Base-by-base conservation (phyloP, 2,888 invertebrate species). In the Tethea ocularis region DNA sequence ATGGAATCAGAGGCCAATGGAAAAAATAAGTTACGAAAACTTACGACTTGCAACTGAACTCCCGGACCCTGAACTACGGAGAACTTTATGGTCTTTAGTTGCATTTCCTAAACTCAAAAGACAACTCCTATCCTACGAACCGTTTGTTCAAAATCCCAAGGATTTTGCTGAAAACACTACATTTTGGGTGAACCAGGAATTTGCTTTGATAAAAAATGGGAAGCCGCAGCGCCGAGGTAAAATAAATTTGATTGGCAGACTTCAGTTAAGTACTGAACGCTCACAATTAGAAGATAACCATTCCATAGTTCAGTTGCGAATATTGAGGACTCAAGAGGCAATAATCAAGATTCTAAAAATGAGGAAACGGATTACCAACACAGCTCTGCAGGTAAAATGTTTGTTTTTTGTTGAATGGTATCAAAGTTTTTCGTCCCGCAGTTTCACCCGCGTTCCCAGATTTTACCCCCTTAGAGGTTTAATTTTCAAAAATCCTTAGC, bases 271-370 rank as follows among this genome's bases (percentile, higher is more conserved):
- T 72, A 99, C 99, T 2, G 99, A 99, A 88, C 95, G 98, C 71
- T 98, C 98, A 69, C 98, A 98, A 88, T 96, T 99, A 83, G 99
- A 99, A 89, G 99, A 99, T 87, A 99, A 99, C 90, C 99, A 99
- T 89, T 99, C 99, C 60, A 99, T 99, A 83, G 98, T 99, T 65
- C 99, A 99, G 86, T 94, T 99, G 58, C 95, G 99, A 83, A 99
- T 99, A 86, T 94, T 99, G 71, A 95, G 99, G 77, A 96, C 96
- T 17, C 95, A 99, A 95, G 99, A 99, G 93, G 99, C 99, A 26
- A 98, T 99, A 67, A 99, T 99, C 69, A 99, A 99, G 93, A 99
- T 99, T 65, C 94, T 99, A 89, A 99, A 99, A 92, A 99, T 98
- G 98, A 95, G 99, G 64, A 99, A 99, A 87, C 95, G 96, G 64